Evolutionary conservation across 2,888 invertebrate species (phyloP).

Genomic region (Hirtodrosophila trivittata): DNA sequence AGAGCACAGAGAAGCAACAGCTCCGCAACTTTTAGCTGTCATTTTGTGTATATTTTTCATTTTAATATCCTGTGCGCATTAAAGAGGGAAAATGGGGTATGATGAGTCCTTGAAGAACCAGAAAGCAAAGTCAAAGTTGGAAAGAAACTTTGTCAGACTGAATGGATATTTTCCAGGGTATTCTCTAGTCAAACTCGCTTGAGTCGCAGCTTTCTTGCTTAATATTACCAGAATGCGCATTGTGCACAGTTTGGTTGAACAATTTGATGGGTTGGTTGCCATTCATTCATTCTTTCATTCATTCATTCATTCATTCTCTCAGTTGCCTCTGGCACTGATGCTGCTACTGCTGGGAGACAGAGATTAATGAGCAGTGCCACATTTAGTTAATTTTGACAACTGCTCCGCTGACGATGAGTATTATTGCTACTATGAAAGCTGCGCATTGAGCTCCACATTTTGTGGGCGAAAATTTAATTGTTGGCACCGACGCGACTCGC

Average conservation of each 20-base stretch:
- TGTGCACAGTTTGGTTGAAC: conserved; percentile 34
- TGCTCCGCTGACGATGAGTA: conserved; percentile 60
- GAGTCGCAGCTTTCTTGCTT: conserved; percentile 18
- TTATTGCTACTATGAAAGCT: conserved; percentile 40
- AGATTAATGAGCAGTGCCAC: conserved; percentile 73
- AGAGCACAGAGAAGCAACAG: conserved; percentile 25
- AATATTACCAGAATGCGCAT: conserved; percentile 49
- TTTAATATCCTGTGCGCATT: conserved; percentile 30
- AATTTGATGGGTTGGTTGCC: conserved; percentile 37
- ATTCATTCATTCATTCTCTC: conserved; percentile 16
- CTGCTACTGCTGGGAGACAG: conserved; percentile 55
- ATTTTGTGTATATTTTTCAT: conserved; percentile 71
- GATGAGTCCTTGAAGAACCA: neutral
- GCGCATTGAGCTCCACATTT: conserved; percentile 61
- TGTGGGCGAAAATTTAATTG: conserved; percentile 69
- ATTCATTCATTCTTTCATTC: conserved; percentile 36
- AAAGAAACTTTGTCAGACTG: too few species aligned
- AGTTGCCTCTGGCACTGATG: conserved; percentile 32
- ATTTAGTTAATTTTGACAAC: conserved; percentile 76
- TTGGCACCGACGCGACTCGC: conserved; percentile 25
- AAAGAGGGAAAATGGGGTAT: neutral
- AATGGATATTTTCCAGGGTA: conserved; percentile 23
- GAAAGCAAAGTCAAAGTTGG: too few species aligned
- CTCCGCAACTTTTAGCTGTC: conserved; percentile 70
- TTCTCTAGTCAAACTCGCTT: neutral